These are phyloP conservation scores for Diaphora mendica DNA, from an alignment of 2,888 invertebrate genomes.

Conservation along the genomic window DNA sequence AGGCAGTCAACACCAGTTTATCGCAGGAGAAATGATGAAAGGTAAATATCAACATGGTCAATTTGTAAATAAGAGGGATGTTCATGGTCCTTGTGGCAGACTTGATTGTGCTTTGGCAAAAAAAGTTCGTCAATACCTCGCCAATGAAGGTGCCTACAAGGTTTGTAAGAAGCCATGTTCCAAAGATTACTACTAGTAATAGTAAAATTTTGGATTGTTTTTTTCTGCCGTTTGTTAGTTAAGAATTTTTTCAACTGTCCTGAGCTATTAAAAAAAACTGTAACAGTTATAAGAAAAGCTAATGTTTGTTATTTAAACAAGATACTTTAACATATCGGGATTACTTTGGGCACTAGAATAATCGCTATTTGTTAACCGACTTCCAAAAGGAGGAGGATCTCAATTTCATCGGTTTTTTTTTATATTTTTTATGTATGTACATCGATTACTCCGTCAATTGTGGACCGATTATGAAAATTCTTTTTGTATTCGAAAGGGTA, in stretches of 20 bases:
- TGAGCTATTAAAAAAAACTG: not conserved
- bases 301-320: not conserved
- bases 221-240: not conserved
- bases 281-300: not conserved
- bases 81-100: slow-evolving; percentile 82
- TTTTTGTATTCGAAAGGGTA: no score
- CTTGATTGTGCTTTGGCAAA: slow-evolving; percentile 81
- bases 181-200: slow-evolving; percentile 71
- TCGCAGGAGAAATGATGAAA: slow-evolving; percentile 73
- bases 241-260: not conserved
- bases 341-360: not conserved
- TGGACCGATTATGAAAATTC: no score
- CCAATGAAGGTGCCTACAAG: slow-evolving; percentile 76
- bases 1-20: slow-evolving; percentile 80
- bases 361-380: no score
- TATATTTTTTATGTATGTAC: no score
- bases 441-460: no score
- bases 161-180: slow-evolving; percentile 78
- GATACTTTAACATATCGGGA: not conserved
- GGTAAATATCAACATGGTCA: slow-evolving; percentile 78
- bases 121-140: slow-evolving; percentile 72
- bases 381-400: no score
- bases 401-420: no score
- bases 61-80: slow-evolving; percentile 80
- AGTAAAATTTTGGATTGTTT: not conserved